phyloP scores from a whole-genome alignment of 2,113 vertebrate genomes.

The Cranoglanis bouderius region DNA sequence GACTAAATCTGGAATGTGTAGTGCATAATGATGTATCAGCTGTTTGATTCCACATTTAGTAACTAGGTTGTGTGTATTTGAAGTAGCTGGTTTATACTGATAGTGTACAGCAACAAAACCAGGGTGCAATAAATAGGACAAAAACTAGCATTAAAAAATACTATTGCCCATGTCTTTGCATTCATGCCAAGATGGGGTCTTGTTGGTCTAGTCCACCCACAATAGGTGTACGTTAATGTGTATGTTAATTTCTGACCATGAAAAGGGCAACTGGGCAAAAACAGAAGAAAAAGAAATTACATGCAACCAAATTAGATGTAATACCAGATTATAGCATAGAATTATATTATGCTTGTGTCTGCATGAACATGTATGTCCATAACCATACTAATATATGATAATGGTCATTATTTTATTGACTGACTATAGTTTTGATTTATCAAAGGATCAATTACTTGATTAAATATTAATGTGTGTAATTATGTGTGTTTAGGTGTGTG shows the following conservation, averaged over 20 bases:
- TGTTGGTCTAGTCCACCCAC: background rate
- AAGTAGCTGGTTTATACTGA: background rate
- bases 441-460: background rate
- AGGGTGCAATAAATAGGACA: background rate
- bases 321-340: background rate
- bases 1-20: background rate
- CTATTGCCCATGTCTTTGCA: background rate
- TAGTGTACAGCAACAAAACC: background rate
- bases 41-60: background rate
- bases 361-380: background rate
- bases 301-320: background rate
- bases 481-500: background rate
- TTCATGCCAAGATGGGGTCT: background rate
- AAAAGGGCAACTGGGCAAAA: background rate
- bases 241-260: background rate
- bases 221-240: background rate
- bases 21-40: background rate
- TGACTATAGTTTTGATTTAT: background rate
- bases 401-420: background rate
- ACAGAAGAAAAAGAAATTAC: background rate
- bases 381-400: background rate
- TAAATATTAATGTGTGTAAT: background rate
- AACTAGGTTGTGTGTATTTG: background rate
- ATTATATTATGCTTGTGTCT: background rate
- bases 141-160: background rate